Conservation (phyloP, 2,888 invertebrate genomes). For the Euphydryas editha region DNA sequence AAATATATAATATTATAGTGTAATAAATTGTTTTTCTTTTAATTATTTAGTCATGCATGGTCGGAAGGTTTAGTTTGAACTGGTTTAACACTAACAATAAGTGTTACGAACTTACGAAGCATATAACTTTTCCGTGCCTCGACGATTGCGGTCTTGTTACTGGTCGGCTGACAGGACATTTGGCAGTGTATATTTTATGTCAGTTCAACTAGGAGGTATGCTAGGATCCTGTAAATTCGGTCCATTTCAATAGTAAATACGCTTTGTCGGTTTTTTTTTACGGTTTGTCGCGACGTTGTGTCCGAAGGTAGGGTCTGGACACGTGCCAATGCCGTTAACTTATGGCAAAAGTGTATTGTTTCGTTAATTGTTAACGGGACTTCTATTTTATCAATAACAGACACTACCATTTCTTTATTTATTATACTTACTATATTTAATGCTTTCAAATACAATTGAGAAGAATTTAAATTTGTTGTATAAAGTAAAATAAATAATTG, state of each 20-base stretch:
- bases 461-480: too few relatives aligned
- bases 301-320: neutral
- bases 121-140: slow-evolving; percentile 4
- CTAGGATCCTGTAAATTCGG: neutral
- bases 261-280: too few relatives aligned
- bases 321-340: neutral
- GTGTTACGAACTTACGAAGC: slow-evolving; percentile 1
- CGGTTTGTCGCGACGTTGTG: neutral
- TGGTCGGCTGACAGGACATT: neutral
- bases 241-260: neutral
- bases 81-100: slow-evolving; percentile 2
- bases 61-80: slow-evolving; percentile 1
- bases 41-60: neutral
- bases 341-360: too few relatives aligned
- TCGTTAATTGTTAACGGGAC: too few relatives aligned
- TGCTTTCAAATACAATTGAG: too few relatives aligned
- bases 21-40: too few relatives aligned
- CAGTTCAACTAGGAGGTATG: neutral
- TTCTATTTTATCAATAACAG: too few relatives aligned
- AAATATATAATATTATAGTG: too few relatives aligned
- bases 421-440: too few relatives aligned
- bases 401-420: too few relatives aligned
- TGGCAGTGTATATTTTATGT: neutral
- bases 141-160: slow-evolving; percentile 5
- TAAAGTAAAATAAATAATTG: too few relatives aligned